Evolutionary conservation across 1,140 invertebrate genomes (phyloP).

Genomic region (Palaemon carinicauda): DNA sequence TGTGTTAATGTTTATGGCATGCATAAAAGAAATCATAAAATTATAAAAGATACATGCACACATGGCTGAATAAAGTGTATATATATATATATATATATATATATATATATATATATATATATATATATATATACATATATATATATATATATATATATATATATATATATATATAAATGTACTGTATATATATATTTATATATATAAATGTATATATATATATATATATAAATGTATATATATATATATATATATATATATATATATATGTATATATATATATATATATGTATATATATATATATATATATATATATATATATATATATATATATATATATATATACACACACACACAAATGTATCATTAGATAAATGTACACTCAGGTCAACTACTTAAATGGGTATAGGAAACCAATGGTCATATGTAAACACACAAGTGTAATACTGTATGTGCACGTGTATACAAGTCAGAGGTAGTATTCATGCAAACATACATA

Average conservation of each 20-base stretch:
- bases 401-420: no score
- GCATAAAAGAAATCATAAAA: no score
- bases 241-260: neutral
- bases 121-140: neutral
- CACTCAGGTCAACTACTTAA: no score
- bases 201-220: neutral
- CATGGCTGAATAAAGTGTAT: no score
- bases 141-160: neutral
- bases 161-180: neutral
- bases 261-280: constrained; percentile 9
- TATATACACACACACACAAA: neutral
- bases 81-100: neutral
- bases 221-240: neutral
- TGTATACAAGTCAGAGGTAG: no score
- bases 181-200: neutral
- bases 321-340: neutral
- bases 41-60: no score
- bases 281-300: constrained; percentile 6
- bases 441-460: no score
- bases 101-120: neutral
- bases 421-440: no score
- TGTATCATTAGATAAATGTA: no score
- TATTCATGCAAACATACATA: no score
- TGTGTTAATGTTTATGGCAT: no score
- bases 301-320: neutral